A percentile compares a stretch with the other conserved stretches of the same genome.
Evolutionary conservation across 1,140 invertebrate species (phyloP).

Genomic region (Heliconius eleuchia): DNA sequence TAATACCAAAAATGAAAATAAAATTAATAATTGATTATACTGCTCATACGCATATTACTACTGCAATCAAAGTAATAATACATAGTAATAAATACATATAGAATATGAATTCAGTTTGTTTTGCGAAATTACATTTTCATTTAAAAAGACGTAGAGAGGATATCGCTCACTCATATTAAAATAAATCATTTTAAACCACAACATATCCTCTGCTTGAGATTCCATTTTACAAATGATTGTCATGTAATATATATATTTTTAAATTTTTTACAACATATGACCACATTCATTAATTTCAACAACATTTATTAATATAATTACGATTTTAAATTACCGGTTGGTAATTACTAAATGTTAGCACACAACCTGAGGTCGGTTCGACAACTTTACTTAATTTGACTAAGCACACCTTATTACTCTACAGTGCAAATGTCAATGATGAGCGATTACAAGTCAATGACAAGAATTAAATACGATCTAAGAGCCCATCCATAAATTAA

Average conservation of each 20-base stretch:
- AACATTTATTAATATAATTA: slow-evolving; percentile 26
- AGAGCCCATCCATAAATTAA: no score
- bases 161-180: slow-evolving; percentile 16
- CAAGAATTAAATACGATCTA: background rate
- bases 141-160: slow-evolving; percentile 47
- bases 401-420: slow-evolving; percentile 57
- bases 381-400: slow-evolving; percentile 62
- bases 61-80: slow-evolving; percentile 35
- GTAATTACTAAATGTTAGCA: slow-evolving; percentile 62
- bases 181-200: slow-evolving; percentile 25
- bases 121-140: slow-evolving; percentile 37
- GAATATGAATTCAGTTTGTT: background rate
- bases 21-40: slow-evolving; percentile 47
- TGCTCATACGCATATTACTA: slow-evolving; percentile 36
- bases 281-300: slow-evolving; percentile 35
- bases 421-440: slow-evolving; percentile 52
- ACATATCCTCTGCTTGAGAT: slow-evolving; percentile 51
- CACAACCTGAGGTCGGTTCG: slow-evolving; percentile 74
- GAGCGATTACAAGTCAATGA: slow-evolving; percentile 44
- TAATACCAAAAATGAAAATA: slow-evolving; percentile 47
- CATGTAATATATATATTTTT: slow-evolving; percentile 33
- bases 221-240: slow-evolving; percentile 43
- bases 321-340: slow-evolving; percentile 34
- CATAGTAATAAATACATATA: slow-evolving; percentile 22
- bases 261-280: slow-evolving; percentile 27